Evolutionary conservation across 2,113 vertebrate genomes (phyloP).

Genomic region (Callaeas wilsoni): DNA sequence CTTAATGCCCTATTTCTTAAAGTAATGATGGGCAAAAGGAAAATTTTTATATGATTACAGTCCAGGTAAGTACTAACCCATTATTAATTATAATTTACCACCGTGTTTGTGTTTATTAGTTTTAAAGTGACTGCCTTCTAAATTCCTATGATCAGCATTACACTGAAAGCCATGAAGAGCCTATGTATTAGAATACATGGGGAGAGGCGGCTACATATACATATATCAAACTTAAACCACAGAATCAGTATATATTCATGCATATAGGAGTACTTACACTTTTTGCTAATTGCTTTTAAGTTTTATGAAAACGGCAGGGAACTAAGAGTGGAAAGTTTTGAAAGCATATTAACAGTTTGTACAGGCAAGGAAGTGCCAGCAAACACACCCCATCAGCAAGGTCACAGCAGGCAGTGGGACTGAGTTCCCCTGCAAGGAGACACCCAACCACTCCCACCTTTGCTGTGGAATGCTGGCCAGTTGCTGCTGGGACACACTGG

Average conservation of each 20-base stretch:
- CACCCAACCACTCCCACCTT: accelerated
- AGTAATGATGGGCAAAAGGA: background rate
- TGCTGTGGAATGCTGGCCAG: background rate
- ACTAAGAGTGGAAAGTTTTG: background rate
- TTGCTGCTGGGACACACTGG: background rate
- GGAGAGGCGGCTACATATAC: too few relatives aligned
- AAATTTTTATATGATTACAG: background rate
- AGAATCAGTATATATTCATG: background rate
- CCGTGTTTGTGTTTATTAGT: background rate
- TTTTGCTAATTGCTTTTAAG: background rate
- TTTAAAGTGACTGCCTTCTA: background rate
- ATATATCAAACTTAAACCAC: background rate
- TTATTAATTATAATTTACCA: background rate
- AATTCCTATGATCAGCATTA: background rate
- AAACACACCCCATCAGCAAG: background rate
- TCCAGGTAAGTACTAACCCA: background rate
- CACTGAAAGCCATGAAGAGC: background rate
- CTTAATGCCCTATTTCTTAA: background rate
- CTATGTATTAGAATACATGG: background rate
- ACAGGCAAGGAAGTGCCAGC: background rate
- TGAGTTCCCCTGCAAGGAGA: background rate
- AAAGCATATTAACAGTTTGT: background rate
- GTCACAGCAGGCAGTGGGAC: background rate
- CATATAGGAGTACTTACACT: background rate
- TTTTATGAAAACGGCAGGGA: background rate